Evolutionary conservation across 2,888 invertebrate species (phyloP).

Genomic region (Girardia tigrina): DNA sequence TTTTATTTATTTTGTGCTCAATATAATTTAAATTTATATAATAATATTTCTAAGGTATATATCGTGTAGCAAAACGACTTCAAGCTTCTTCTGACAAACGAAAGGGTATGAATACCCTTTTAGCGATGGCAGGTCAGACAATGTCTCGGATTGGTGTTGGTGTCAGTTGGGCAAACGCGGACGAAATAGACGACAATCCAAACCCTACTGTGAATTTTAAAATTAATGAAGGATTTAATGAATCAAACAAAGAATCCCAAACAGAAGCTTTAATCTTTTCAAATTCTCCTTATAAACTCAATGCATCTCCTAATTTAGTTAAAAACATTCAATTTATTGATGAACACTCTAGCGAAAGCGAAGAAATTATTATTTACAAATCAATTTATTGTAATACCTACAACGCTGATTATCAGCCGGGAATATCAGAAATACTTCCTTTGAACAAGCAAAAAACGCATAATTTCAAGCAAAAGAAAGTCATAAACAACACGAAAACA

Average conservation of each 20-base stretch:
- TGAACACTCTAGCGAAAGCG: background rate
- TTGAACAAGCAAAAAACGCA: background rate
- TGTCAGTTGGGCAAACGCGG: background rate
- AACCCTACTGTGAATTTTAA: background rate
- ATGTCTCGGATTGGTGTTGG: constrained; percentile 29
- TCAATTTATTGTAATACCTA: background rate
- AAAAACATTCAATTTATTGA: constrained; percentile 24
- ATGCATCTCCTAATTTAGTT: constrained; percentile 11
- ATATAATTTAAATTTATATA: too few species aligned
- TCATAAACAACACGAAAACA: background rate
- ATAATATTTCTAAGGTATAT: too few species aligned
- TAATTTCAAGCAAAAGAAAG: background rate
- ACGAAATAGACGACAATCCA: background rate
- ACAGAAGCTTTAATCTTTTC: background rate
- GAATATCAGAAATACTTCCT: background rate
- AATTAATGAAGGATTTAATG: background rate
- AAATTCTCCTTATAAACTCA: background rate
- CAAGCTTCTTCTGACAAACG: constrained; percentile 91
- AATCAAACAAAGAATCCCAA: constrained; percentile 23
- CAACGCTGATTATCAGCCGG: background rate
- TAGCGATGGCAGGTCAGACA: constrained; percentile 34
- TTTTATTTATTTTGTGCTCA: too few species aligned
- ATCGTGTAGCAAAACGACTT: constrained; percentile 89
- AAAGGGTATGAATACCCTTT: constrained; percentile 56
- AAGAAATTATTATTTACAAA: background rate